A percentile compares a stretch with the other conserved stretches of the same genome.
Evolutionary conservation across 2,888 invertebrate species (phyloP).

Genomic region (Autographa gamma): DNA sequence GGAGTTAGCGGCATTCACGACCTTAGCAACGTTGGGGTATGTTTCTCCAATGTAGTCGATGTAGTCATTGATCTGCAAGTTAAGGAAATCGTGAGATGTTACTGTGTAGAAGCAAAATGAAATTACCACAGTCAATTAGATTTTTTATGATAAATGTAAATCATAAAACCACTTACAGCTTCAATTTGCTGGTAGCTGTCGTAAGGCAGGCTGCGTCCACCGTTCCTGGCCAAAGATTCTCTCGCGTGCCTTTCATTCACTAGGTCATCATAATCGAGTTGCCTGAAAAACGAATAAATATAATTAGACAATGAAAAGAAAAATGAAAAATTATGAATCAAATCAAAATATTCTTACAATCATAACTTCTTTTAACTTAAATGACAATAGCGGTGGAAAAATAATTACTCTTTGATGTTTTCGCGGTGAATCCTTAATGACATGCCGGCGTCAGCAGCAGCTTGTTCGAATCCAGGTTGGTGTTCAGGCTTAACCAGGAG

Average conservation of each 20-base stretch:
- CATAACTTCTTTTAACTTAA: too few species aligned
- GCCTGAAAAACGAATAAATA: constrained; percentile 59
- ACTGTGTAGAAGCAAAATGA: not conserved
- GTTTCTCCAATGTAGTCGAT: constrained; percentile 76
- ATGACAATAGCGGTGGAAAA: too few species aligned
- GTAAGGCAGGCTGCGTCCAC: constrained; percentile 72
- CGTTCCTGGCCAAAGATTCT: constrained; percentile 59
- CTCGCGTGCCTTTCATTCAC: constrained; percentile 60
- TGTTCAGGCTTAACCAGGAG: constrained; percentile 79
- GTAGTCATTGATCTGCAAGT: constrained; percentile 74
- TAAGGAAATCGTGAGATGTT: not conserved
- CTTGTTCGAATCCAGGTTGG: constrained; percentile 68
- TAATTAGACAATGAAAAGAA: too few species aligned
- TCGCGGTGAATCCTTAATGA: constrained; percentile 76
- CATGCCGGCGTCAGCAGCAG: constrained; percentile 73
- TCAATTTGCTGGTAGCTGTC: constrained; percentile 78
- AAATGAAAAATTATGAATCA: too few species aligned
- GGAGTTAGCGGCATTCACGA: constrained; percentile 86
- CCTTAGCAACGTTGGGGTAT: constrained; percentile 82
- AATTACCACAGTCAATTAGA: not conserved
- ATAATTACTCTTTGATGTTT: constrained; percentile 80
- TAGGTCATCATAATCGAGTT: constrained; percentile 73
- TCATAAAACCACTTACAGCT: constrained; percentile 63
- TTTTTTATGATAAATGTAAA: too few species aligned
- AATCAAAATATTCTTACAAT: too few species aligned